These are phyloP conservation scores for Anthonomus grandis DNA, from an alignment of 1,140 invertebrate genomes.

Conservation along the genomic window DNA sequence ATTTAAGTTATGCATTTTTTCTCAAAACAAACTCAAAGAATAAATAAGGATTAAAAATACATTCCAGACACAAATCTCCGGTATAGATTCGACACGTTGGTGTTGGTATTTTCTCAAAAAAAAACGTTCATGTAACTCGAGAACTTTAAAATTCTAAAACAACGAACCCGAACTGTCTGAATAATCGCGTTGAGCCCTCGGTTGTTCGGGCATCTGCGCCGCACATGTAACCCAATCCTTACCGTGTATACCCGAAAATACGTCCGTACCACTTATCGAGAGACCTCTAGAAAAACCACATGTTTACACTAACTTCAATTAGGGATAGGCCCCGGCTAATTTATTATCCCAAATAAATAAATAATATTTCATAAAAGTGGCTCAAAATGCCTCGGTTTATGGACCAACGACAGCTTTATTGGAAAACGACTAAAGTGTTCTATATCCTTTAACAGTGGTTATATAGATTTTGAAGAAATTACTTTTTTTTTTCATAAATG, in stretches of 20 bases:
- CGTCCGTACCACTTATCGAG: conserved; percentile 26
- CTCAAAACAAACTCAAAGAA: too few species aligned
- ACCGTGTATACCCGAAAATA: conserved; percentile 23
- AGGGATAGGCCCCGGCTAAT: conserved; percentile 24
- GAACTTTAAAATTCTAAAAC: too few species aligned
- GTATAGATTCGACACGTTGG: too few species aligned
- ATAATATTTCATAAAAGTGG: conserved; percentile 27
- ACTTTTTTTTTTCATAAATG: too few species aligned
- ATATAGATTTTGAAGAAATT: too few species aligned
- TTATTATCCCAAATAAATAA: conserved; percentile 29
- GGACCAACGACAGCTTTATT: conserved; percentile 25
- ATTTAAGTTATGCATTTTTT: too few species aligned
- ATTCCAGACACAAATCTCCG: too few species aligned
- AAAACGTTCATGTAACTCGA: too few species aligned
- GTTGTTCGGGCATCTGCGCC: conserved; percentile 22
- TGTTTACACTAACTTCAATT: conserved; percentile 27
- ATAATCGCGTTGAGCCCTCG: conserved; percentile 4
- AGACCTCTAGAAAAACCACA: conserved; percentile 30
- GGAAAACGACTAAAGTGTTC: conserved; percentile 18
- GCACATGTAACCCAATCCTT: conserved; percentile 27
- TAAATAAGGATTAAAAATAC: too few species aligned
- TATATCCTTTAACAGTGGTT: conserved; percentile 12
- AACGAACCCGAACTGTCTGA: conserved; percentile 4
- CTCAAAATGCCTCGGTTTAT: conserved; percentile 21
- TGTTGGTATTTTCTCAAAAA: too few species aligned